Conservation (phyloP, 2,888 invertebrate genomes). For the Lithophane leautieri region DNA sequence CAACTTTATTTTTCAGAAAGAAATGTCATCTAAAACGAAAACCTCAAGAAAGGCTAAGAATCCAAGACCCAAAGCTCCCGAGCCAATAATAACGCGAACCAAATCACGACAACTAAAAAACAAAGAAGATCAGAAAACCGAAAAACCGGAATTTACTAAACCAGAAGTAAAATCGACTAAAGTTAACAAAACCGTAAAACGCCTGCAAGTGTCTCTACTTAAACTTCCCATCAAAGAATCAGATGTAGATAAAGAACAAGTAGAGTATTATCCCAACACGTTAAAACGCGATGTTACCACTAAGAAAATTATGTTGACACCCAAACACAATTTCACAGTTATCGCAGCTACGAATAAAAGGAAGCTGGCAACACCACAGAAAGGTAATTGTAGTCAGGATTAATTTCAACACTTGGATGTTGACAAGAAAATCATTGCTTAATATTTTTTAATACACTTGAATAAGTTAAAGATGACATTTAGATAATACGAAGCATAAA, state of each 20-base stretch:
- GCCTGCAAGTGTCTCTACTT: slow-evolving; percentile 47
- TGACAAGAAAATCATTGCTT: slow-evolving; percentile 1
- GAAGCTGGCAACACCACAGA: slow-evolving; percentile 75
- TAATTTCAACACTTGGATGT: slow-evolving; percentile 7
- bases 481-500: not conserved
- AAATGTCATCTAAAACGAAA: slow-evolving; percentile 55
- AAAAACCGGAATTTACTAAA: slow-evolving; percentile 51
- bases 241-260: slow-evolving; percentile 37
- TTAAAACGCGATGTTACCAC: slow-evolving; percentile 68
- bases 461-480: not conserved
- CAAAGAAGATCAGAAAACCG: slow-evolving; percentile 29
- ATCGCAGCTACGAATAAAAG: slow-evolving; percentile 78
- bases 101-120: slow-evolving; percentile 70
- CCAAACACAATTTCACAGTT: slow-evolving; percentile 74
- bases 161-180: slow-evolving; percentile 54
- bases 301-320: slow-evolving; percentile 76
- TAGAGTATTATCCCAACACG: slow-evolving; percentile 78
- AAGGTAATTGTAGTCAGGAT: slow-evolving; percentile 64
- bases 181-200: slow-evolving; percentile 35
- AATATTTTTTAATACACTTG: not conserved
- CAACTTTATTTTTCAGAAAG: slow-evolving; percentile 43
- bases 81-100: slow-evolving; percentile 74
- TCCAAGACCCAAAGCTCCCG: slow-evolving; percentile 44
- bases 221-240: slow-evolving; percentile 22
- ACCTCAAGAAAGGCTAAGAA: slow-evolving; percentile 39